Evolutionary conservation across 1,140 invertebrate genomes (phyloP).

Genomic region (Papilio machaon): DNA sequence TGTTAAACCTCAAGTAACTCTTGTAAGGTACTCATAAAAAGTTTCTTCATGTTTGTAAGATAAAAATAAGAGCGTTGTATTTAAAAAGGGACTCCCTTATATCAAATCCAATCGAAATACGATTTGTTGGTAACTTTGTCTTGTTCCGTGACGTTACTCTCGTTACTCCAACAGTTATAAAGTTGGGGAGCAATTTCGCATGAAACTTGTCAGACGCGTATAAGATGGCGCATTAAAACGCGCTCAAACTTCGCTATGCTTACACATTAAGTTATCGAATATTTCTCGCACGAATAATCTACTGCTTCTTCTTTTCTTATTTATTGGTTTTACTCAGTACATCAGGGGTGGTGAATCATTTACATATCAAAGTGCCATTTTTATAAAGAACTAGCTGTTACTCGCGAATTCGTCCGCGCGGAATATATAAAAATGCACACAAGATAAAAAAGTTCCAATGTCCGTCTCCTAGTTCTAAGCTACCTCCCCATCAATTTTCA

Average conservation of each 20-base stretch:
- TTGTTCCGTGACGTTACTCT: constrained; percentile 21
- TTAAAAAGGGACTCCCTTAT: constrained; percentile 2
- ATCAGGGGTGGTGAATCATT: too few relatives aligned
- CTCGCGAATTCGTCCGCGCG: too few relatives aligned
- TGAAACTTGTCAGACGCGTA: constrained; percentile 30
- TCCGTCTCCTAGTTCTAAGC: too few relatives aligned
- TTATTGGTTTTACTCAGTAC: not conserved
- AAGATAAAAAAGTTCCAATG: too few relatives aligned
- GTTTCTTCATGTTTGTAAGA: not conserved
- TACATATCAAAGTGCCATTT: too few relatives aligned
- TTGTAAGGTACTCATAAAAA: not conserved
- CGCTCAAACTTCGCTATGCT: constrained; percentile 10
- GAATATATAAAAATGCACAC: too few relatives aligned
- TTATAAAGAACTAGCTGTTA: too few relatives aligned
- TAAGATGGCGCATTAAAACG: constrained; percentile 28
- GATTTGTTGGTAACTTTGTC: constrained; percentile 29
- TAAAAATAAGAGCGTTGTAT: not conserved
- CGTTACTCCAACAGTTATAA: constrained; percentile 25
- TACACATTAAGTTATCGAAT: constrained; percentile 25
- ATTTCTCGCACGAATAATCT: constrained; percentile 13
- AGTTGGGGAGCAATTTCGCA: constrained; percentile 25
- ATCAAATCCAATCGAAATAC: constrained; percentile 14
- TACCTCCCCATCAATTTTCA: too few relatives aligned
- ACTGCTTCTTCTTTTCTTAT: constrained; percentile 9
- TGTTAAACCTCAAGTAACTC: too few relatives aligned